Conservation (phyloP, 1,140 invertebrate species). For the Chionoecetes opilio region DNA sequence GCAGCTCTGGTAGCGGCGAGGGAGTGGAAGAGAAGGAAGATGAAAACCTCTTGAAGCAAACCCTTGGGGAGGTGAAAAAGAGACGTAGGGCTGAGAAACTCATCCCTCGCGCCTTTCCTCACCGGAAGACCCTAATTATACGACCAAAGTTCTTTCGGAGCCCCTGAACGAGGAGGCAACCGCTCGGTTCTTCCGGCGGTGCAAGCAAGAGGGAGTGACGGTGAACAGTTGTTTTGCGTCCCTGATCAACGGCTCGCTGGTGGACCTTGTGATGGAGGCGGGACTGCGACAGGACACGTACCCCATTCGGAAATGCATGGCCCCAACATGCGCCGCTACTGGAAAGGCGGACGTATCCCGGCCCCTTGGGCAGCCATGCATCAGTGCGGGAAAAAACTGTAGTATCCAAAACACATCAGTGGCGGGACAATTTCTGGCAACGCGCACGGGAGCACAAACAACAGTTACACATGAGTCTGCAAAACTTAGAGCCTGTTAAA, state of each 20-base stretch:
- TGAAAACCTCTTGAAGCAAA: not conserved
- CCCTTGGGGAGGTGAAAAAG: not conserved
- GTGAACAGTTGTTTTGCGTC: conserved; percentile 32
- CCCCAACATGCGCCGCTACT: conserved; percentile 47
- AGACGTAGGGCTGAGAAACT: not conserved
- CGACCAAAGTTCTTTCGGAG: not conserved
- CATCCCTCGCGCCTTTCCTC: not conserved
- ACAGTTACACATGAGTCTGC: not conserved
- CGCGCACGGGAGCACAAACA: not conserved
- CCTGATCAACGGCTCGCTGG: not conserved
- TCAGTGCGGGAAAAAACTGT: too few relatives aligned
- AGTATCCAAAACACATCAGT: not conserved
- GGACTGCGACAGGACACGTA: not conserved
- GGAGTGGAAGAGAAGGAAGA: not conserved
- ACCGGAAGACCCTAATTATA: not conserved
- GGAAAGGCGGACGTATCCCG: not conserved
- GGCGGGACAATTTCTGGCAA: conserved; percentile 30
- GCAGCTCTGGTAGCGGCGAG: not conserved
- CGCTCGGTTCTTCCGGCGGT: not conserved
- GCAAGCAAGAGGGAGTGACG: conserved; percentile 36
- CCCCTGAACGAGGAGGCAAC: not conserved
- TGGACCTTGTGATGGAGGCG: not conserved
- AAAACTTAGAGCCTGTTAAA: not conserved
- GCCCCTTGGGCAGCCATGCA: not conserved
- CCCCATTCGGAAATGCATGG: not conserved